Percentiles rank a stretch among this genome's conserved stretches.
Evolutionary conservation across 1,140 invertebrate species (phyloP).

Genomic region (Oedothorax gibbosus): DNA sequence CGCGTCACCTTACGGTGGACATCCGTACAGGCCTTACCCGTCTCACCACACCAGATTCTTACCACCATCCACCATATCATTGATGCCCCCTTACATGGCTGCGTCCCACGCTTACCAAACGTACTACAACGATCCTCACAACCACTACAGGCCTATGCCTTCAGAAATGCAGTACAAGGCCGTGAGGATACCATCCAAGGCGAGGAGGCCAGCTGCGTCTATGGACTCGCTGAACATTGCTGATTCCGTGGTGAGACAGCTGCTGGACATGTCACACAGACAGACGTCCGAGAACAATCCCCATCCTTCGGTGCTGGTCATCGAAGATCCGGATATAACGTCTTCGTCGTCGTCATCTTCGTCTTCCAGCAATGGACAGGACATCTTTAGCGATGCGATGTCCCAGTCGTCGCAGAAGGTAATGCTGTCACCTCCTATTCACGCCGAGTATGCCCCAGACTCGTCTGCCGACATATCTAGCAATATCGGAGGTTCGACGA

Average conservation of each 20-base stretch:
- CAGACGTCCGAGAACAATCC: neutral
- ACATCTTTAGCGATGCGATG: constrained; percentile 32
- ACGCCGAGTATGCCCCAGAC: constrained; percentile 26
- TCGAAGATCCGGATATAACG: constrained; percentile 46
- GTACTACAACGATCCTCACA: constrained; percentile 26
- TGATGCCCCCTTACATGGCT: constrained; percentile 8
- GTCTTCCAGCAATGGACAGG: constrained; percentile 1
- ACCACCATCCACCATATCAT: constrained; percentile 37
- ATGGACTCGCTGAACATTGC: constrained; percentile 52
- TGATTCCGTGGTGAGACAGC: constrained; percentile 31
- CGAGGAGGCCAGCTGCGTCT: neutral
- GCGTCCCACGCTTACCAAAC: constrained; percentile 9
- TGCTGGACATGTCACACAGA: constrained; percentile 43
- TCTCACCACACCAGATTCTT: constrained; percentile 35
- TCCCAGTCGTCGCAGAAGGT: constrained; percentile 32
- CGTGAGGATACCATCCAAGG: constrained; percentile 42
- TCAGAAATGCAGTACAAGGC: constrained; percentile 49
- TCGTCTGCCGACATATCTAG: constrained; percentile 21
- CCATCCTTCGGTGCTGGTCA: constrained; percentile 44
- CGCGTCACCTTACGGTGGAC: neutral
- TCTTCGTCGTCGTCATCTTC: neutral
- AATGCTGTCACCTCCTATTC: constrained; percentile 36
- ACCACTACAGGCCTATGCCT: constrained; percentile 25
- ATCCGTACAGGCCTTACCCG: constrained; percentile 50
- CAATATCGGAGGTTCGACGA: neutral